A percentile compares a stretch with the other conserved stretches of the same genome.
These are phyloP conservation scores for Sialis fuliginosa DNA, from an alignment of 2,888 invertebrate genomes.

Conservation along the genomic window DNA sequence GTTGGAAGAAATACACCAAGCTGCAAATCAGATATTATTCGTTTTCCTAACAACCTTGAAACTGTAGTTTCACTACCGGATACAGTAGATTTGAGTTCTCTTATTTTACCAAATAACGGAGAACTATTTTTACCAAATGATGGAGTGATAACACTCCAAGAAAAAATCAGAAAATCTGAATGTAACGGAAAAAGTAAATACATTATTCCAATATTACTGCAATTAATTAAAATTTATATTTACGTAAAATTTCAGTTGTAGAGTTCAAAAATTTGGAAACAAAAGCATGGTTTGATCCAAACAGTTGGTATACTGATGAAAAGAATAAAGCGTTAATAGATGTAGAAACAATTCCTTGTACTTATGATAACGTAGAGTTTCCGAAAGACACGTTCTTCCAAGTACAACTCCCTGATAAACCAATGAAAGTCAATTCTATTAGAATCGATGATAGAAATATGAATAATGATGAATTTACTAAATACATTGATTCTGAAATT, in stretches of 20 bases:
- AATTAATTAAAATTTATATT: neutral
- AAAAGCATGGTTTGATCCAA: slow-evolving; percentile 1
- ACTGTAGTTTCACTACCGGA: neutral
- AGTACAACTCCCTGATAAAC: slow-evolving; percentile 5
- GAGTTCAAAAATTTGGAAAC: neutral
- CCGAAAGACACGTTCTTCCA: neutral
- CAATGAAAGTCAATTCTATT: slow-evolving; percentile 5
- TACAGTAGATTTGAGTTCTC: neutral
- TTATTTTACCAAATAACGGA: slow-evolving; percentile 1
- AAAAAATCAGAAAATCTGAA: neutral
- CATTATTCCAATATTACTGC: neutral
- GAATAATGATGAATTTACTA: slow-evolving; percentile 2
- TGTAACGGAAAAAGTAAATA: slow-evolving; percentile 1
- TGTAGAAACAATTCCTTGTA: slow-evolving; percentile 1
- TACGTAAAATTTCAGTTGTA: slow-evolving; percentile 1
- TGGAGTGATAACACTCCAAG: neutral
- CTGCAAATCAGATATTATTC: neutral
- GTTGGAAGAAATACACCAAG: neutral
- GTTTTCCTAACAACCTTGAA: neutral
- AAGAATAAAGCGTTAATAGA: neutral
- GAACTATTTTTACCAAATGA: neutral
- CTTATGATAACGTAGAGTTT: slow-evolving; percentile 2
- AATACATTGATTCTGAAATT: slow-evolving; percentile 3
- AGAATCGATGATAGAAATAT: slow-evolving; percentile 2
- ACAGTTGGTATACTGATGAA: neutral